These are phyloP conservation scores for Scleropages formosus DNA, from an alignment of 2,797 vertebrate genomes.

Conservation along the genomic window DNA sequence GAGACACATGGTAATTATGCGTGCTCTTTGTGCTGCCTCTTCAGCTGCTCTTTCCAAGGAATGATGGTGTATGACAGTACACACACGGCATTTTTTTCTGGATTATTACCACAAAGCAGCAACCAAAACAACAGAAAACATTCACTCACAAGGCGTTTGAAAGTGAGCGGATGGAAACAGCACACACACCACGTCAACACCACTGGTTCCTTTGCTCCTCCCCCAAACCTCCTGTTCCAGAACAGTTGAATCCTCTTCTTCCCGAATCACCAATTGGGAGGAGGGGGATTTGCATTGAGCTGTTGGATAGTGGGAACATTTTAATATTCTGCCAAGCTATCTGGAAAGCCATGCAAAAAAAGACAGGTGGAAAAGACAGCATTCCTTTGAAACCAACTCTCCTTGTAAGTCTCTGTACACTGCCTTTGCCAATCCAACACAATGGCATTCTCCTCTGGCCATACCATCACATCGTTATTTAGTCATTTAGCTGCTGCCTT, in stretches of 20 bases:
- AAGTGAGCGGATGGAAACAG: background rate
- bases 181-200: background rate
- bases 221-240: background rate
- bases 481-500: too few relatives aligned
- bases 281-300: slow-evolving; percentile 54
- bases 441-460: too few relatives aligned
- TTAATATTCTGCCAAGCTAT: slow-evolving; percentile 8
- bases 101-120: too few relatives aligned
- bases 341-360: background rate
- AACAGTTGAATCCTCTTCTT: slow-evolving; percentile 2
- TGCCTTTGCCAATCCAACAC: too few relatives aligned
- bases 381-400: background rate
- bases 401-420: too few relatives aligned
- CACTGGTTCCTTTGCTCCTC: background rate
- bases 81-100: background rate
- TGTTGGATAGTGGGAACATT: slow-evolving; percentile 21
- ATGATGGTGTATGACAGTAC: slow-evolving; percentile 7
- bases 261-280: slow-evolving; percentile 45
- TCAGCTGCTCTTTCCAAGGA: background rate
- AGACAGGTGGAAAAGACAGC: background rate
- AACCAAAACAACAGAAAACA: too few relatives aligned
- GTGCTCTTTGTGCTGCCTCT: slow-evolving; percentile 1
- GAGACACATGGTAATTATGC: slow-evolving; percentile 11
- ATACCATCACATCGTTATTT: too few relatives aligned
- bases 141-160: too few relatives aligned